Conservation (phyloP, 64 coral and sea anemone genomes). For the Porites lutea region DNA sequence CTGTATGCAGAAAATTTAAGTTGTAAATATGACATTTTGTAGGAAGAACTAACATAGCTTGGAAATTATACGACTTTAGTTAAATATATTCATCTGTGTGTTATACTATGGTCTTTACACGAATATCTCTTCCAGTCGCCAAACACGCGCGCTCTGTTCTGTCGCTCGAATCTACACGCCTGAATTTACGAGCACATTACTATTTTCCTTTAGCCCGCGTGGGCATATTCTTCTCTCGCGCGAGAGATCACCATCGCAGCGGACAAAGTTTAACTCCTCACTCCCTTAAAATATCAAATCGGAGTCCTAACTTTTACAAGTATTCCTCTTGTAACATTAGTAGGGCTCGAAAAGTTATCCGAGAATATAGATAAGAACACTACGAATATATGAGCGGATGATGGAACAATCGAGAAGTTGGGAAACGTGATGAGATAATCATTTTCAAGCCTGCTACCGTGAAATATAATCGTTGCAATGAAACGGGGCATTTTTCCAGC, state of each 20-base stretch:
- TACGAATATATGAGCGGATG: not conserved
- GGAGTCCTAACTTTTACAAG: too few species aligned
- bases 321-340: too few species aligned
- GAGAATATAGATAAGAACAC: too few species aligned
- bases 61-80: not conserved
- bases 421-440: not conserved
- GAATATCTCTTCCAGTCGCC: not conserved
- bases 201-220: not conserved
- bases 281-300: too few species aligned
- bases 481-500: too few species aligned
- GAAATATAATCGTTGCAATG: not conserved
- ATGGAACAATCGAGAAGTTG: not conserved
- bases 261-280: too few species aligned
- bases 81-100: not conserved
- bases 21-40: slow-evolving; percentile 28
- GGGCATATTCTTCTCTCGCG: too few species aligned
- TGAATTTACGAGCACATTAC: not conserved
- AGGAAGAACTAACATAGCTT: not conserved
- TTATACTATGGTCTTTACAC: not conserved
- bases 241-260: too few species aligned
- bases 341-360: too few species aligned
- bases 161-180: not conserved
- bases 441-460: not conserved
- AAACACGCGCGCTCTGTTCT: too few species aligned
- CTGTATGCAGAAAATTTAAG: not conserved